Evolutionary conservation across 2,797 vertebrate species (phyloP), one percentile per base, ranked within the genome.

Genomic region (Hybognathus amarus): DNA sequence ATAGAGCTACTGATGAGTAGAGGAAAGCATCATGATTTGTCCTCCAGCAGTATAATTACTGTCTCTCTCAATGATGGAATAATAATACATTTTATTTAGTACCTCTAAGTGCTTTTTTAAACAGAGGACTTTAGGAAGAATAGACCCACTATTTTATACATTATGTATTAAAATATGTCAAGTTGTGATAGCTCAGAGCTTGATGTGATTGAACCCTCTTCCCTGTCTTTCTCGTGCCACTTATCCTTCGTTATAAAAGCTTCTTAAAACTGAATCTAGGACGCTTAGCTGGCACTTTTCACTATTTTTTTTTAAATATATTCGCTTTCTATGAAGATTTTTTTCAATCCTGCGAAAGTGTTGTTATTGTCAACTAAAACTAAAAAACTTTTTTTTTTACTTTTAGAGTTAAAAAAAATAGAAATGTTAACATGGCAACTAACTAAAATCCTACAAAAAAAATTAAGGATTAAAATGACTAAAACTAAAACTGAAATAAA

Each of bases 71-170:
- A 47, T 67, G 69, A 74, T 78, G 76, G 40, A 74, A 74, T 83
- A 73, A 78, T 77, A 79, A 83, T 74, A 78, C 15, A 17, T 36
- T 47, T 83, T 82, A 68, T 73, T 78, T 79, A 73, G 30, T 59
- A 59, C 59, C 8, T 75, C 59, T 68, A 83, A 83, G 67, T 78
- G 66, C 9, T 70, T 83, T 70, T 78, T 56, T 63, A 63, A 70
- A 70, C 50, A 2, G 7, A 78, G 10, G 40, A 61, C 40, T 78
- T 64, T 8, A 52, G 54, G 64, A 70, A 83, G 30, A 78, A 64
- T 71, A 70, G 52, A 61, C 22, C 15, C 61, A 54, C 54, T 70
- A 50, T 71, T 78, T 71, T 50, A 71, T 78, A 75, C 67, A 40
- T 83, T 78, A 78, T 78, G 52, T 70, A 69, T 77, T 59, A 42